Conservation (phyloP, 2,797 vertebrate species). For the Carcharodon carcharias region DNA sequence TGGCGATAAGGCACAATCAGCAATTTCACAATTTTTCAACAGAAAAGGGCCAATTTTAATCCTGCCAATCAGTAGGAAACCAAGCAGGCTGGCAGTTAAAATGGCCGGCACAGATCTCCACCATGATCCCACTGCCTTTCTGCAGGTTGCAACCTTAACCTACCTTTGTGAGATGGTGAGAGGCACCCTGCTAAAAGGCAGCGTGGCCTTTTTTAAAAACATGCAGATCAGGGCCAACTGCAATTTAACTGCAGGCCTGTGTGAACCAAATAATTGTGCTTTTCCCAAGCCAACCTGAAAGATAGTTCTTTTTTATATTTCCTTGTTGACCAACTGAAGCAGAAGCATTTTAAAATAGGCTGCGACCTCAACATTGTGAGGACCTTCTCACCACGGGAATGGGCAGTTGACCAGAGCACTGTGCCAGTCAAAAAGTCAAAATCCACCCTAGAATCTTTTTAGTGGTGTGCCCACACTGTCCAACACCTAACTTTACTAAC, state of each 20-base stretch:
- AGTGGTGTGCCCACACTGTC: background rate
- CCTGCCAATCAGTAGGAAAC: too few relatives aligned
- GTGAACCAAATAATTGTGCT: background rate
- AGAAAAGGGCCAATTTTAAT: too few relatives aligned
- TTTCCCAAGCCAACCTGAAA: background rate
- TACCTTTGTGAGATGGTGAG: too few relatives aligned
- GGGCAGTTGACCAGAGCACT: background rate
- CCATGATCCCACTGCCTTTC: too few relatives aligned
- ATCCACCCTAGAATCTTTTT: background rate
- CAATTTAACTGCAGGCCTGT: background rate
- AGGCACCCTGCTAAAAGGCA: too few relatives aligned
- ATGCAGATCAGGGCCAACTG: too few relatives aligned
- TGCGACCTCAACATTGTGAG: background rate
- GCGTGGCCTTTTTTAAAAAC: too few relatives aligned
- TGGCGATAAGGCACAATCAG: too few relatives aligned
- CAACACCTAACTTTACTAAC: background rate
- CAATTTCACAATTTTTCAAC: too few relatives aligned
- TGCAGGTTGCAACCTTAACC: too few relatives aligned
- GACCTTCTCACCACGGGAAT: background rate
- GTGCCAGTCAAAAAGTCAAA: background rate
- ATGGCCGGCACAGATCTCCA: too few relatives aligned
- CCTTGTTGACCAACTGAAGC: background rate
- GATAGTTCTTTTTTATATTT: background rate
- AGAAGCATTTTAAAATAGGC: background rate
- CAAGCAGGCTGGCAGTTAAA: too few relatives aligned